These are phyloP conservation scores for Chymomyza amoena DNA, from an alignment of 2,888 invertebrate genomes.

Conservation along the genomic window DNA sequence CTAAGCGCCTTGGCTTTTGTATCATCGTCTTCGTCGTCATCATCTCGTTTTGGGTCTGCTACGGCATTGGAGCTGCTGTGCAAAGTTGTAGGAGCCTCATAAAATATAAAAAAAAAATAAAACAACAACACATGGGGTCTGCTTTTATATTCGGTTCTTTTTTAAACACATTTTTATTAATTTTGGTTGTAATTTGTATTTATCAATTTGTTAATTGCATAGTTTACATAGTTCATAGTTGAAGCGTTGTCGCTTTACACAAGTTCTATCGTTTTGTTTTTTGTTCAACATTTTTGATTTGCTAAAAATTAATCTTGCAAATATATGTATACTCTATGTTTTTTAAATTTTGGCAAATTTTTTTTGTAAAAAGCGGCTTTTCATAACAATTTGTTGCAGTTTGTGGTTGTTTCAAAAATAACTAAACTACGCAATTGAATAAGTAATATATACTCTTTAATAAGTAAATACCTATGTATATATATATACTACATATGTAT, in stretches of 20 bases:
- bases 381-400: background rate
- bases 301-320: background rate
- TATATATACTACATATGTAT: no score
- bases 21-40: slow-evolving; percentile 45
- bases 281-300: background rate
- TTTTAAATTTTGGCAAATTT: slow-evolving; percentile 8
- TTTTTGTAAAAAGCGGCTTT: slow-evolving; percentile 3
- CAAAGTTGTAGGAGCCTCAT: slow-evolving; percentile 16
- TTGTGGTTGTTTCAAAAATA: slow-evolving; percentile 24
- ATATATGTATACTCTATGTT: slow-evolving; percentile 1
- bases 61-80: slow-evolving; percentile 27
- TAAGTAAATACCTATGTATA: background rate
- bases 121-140: background rate
- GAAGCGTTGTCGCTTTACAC: slow-evolving; percentile 26
- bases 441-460: slow-evolving; percentile 31
- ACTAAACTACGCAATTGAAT: slow-evolving; percentile 63
- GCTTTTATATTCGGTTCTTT: slow-evolving; percentile 32
- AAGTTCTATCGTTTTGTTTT: slow-evolving; percentile 14
- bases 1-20: slow-evolving; percentile 64
- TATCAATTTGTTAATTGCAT: slow-evolving; percentile 69
- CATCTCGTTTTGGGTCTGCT: slow-evolving; percentile 27
- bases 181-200: slow-evolving; percentile 50
- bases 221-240: slow-evolving; percentile 38
- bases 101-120: background rate
- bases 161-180: slow-evolving; percentile 67